A percentile compares a stretch with the other conserved stretches of the same genome.
Conservation (phyloP, 2,888 invertebrate genomes). For the Athripsodes cinereus region DNA sequence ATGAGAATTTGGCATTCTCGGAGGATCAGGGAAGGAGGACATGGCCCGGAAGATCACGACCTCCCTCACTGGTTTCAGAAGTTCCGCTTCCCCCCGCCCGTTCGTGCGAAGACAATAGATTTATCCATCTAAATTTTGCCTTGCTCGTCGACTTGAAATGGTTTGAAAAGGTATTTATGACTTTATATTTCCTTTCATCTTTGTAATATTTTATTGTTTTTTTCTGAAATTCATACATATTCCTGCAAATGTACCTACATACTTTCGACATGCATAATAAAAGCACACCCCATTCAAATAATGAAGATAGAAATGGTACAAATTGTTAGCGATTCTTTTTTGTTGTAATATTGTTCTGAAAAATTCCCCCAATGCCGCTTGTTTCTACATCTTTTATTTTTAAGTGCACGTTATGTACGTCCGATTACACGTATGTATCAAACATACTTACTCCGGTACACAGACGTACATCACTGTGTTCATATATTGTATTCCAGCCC, state of each 20-base stretch:
- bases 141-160: constrained; percentile 55
- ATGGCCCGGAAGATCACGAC: constrained; percentile 35
- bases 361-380: not conserved
- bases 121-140: constrained; percentile 57
- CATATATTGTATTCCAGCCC: constrained; percentile 1
- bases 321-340: too few relatives aligned
- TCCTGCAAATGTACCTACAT: too few relatives aligned
- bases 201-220: not conserved
- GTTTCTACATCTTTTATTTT: not conserved
- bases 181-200: not conserved
- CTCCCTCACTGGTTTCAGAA: constrained; percentile 25
- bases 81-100: constrained; percentile 28
- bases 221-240: not conserved
- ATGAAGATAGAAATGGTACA: too few relatives aligned
- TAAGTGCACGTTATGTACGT: not conserved
- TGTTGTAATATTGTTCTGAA: too few relatives aligned
- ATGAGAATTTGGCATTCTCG: not conserved
- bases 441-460: not conserved
- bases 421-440: not conserved
- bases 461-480: not conserved
- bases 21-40: constrained; percentile 31
- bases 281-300: too few relatives aligned
- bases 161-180: constrained; percentile 58
- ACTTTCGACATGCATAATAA: too few relatives aligned
- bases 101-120: constrained; percentile 57